phyloP scores from a whole-genome alignment of 2,113 vertebrate species.

The Tautogolabrus adspersus region DNA sequence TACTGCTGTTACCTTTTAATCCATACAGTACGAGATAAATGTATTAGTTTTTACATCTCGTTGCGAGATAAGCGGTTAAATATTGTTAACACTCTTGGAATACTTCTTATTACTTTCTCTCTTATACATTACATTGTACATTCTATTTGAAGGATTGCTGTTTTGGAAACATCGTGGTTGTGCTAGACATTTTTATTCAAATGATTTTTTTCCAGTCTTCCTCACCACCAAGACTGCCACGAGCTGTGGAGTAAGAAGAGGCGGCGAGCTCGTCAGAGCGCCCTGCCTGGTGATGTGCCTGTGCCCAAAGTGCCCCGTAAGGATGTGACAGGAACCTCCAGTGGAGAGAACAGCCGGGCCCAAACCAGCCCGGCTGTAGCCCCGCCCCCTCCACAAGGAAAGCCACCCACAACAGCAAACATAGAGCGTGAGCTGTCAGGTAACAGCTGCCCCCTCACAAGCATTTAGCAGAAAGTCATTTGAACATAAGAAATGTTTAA shows the following conservation, averaged over 20 bases:
- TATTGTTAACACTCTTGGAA: no score
- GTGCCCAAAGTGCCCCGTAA: constrained; percentile 92
- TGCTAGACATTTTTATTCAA: background rate
- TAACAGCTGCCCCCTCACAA: constrained; percentile 30
- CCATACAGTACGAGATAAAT: background rate
- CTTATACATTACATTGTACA: no score
- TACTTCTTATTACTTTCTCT: no score
- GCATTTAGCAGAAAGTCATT: background rate
- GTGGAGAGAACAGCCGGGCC: constrained; percentile 88
- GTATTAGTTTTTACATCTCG: no score
- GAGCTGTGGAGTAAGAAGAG: constrained; percentile 99
- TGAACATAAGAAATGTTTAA: background rate
- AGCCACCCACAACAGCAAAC: constrained; percentile 62
- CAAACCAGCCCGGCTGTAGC: constrained; percentile 86
- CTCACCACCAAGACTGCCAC: constrained; percentile 97
- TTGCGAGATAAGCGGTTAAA: no score
- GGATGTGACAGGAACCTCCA: constrained; percentile 86
- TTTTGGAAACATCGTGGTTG: no score
- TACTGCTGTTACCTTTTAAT: background rate
- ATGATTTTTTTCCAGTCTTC: constrained; percentile 85
- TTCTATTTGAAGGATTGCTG: no score
- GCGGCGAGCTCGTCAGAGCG: constrained; percentile 92
- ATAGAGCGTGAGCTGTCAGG: constrained; percentile 79
- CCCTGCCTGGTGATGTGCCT: constrained; percentile 89
- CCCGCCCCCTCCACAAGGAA: constrained; percentile 76